phyloP scores from a whole-genome alignment of 2,797 vertebrate genomes.

The Oreonectes daqikongensis region DNA sequence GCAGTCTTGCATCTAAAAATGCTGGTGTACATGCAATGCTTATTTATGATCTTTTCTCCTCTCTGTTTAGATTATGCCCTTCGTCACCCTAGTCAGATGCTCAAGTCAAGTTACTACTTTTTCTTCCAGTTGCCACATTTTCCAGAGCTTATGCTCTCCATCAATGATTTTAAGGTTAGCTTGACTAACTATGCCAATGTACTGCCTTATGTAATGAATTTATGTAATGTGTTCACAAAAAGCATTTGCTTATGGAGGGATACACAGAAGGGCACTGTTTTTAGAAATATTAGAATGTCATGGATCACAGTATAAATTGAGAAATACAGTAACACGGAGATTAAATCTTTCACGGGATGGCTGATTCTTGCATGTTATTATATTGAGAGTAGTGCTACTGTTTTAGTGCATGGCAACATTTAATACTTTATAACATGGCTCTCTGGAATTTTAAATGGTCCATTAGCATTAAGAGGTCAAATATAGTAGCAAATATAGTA shows the following conservation, averaged over 20 bases:
- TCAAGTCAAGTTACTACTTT: constrained; percentile 96
- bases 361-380: background rate
- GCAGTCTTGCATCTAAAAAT: background rate
- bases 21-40: background rate
- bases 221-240: background rate
- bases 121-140: constrained; percentile 98
- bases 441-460: background rate
- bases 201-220: background rate
- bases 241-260: background rate
- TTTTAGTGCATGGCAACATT: background rate
- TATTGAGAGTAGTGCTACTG: background rate
- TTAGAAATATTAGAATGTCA: background rate
- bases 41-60: constrained; percentile 28
- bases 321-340: background rate
- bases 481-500: too few species aligned
- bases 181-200: background rate
- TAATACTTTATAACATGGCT: background rate
- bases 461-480: background rate
- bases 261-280: background rate
- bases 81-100: constrained; percentile 92
- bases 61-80: constrained; percentile 88
- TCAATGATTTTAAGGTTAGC: constrained; percentile 98
- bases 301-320: background rate
- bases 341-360: background rate
- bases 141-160: constrained; percentile 97